These are phyloP conservation scores for Scomberomorus guttatus DNA, from an alignment of 2,797 vertebrate genomes.

Conservation along the genomic window DNA sequence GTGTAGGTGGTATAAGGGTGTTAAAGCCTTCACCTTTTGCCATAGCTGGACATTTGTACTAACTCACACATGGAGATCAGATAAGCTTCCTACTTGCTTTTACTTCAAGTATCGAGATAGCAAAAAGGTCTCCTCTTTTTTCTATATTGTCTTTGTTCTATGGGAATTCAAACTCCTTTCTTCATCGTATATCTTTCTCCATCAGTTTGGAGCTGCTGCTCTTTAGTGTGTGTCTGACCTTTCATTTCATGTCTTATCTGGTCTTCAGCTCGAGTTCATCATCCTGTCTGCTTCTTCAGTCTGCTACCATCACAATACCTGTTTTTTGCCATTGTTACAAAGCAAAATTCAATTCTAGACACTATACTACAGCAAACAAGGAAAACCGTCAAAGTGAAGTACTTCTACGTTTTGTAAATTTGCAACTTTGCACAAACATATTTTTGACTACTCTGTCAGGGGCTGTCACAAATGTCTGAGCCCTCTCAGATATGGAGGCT, in stretches of 20 bases:
- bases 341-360: background rate
- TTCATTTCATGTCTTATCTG: slow-evolving; percentile 31
- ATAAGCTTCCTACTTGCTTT: background rate
- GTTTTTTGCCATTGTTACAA: background rate
- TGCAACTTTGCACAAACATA: background rate
- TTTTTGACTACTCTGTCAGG: background rate
- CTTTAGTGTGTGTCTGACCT: background rate
- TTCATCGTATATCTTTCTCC: background rate
- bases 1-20: slow-evolving; percentile 29
- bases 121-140: background rate
- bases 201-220: background rate
- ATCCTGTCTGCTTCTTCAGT: background rate
- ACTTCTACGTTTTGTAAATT: background rate
- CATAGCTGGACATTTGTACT: slow-evolving; percentile 21
- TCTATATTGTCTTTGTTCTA: background rate
- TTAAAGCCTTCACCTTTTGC: slow-evolving; percentile 37
- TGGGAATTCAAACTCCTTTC: background rate
- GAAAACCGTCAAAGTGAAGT: background rate
- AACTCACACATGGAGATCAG: slow-evolving; percentile 5
- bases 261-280: background rate
- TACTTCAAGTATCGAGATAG: background rate
- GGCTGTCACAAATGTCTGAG: background rate
- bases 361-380: background rate
- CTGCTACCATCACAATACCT: background rate
- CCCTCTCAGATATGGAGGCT: too few relatives aligned